Evolutionary conservation across 2,888 invertebrate genomes (phyloP).

Genomic region (Caenorhabditis afra): DNA sequence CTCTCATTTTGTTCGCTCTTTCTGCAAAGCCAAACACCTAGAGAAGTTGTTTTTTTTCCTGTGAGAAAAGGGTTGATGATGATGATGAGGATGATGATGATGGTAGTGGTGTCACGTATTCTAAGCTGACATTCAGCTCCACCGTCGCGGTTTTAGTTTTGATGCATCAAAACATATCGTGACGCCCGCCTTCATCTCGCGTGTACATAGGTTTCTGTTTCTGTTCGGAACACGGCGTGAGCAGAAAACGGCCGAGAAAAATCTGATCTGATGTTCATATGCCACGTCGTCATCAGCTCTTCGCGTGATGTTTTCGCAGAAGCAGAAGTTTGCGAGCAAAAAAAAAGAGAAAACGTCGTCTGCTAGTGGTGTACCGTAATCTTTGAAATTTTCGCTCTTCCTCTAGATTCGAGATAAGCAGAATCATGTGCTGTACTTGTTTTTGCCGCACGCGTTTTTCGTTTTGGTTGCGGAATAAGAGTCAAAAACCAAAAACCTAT

Average conservation of each 20-base stretch:
- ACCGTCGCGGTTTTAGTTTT: background rate
- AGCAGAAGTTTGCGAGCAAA: too few species aligned
- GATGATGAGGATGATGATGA: background rate
- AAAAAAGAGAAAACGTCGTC: too few species aligned
- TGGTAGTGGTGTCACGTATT: background rate
- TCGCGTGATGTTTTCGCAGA: constrained; percentile 13
- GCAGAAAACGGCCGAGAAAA: background rate
- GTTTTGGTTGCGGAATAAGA: background rate
- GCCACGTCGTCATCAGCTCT: constrained; percentile 15
- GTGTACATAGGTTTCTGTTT: constrained; percentile 3
- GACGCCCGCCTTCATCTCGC: constrained; percentile 9
- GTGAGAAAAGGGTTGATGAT: too few species aligned
- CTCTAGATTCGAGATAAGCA: too few species aligned
- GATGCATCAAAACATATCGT: constrained; percentile 26
- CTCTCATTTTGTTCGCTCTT: too few species aligned
- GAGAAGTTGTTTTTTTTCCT: too few species aligned
- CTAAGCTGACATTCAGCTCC: constrained; percentile 1
- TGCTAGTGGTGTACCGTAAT: constrained; percentile 22
- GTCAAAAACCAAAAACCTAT: constrained; percentile 40
- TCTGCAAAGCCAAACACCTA: too few species aligned
- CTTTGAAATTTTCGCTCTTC: constrained; percentile 4
- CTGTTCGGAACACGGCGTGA: background rate
- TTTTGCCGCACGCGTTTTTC: too few species aligned
- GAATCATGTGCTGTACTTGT: constrained; percentile 51
- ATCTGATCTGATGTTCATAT: constrained; percentile 10